These are phyloP conservation scores for Epizoanthus scotinus DNA, from an alignment of 92 coral and sea anemone species.

Conservation along the genomic window DNA sequence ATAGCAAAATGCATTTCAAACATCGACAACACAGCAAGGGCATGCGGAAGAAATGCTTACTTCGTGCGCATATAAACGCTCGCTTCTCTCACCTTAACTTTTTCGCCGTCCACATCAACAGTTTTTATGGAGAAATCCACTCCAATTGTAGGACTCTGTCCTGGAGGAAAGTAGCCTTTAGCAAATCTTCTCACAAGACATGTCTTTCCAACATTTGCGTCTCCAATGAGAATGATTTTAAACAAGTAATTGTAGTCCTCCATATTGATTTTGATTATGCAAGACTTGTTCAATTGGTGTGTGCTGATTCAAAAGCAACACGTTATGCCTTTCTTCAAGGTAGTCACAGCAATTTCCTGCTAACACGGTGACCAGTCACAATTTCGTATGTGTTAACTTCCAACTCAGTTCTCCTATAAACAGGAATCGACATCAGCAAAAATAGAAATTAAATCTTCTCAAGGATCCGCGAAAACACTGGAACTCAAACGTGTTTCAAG, in stretches of 20 bases:
- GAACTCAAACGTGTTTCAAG: constrained; percentile 38
- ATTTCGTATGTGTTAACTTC: constrained; percentile 14
- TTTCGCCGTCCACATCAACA: constrained; percentile 93
- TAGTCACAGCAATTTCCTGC: background rate
- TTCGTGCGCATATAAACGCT: background rate
- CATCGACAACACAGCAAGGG: background rate
- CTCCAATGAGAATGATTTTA: constrained; percentile 97
- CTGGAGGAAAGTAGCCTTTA: constrained; percentile 91
- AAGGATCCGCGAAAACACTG: constrained; percentile 24
- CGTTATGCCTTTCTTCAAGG: background rate
- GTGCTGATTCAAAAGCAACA: background rate
- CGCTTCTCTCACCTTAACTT: constrained; percentile 75
- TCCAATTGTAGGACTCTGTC: constrained; percentile 97
- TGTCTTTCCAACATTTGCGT: constrained; percentile 98
- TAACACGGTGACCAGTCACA: background rate
- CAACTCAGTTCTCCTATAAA: constrained; percentile 15
- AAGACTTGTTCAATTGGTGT: background rate
- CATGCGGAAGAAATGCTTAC: background rate
- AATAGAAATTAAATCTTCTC: constrained; percentile 41
- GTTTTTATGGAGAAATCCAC: constrained; percentile 97
- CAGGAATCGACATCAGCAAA: constrained; percentile 21
- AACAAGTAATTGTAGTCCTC: constrained; percentile 92
- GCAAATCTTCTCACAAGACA: constrained; percentile 95
- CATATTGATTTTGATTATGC: constrained; percentile 42
- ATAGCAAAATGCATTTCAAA: background rate